Percentiles rank a stretch among this genome's conserved stretches.
Evolutionary conservation across 2,888 invertebrate genomes (phyloP).

Genomic region (Patella pellucida): DNA sequence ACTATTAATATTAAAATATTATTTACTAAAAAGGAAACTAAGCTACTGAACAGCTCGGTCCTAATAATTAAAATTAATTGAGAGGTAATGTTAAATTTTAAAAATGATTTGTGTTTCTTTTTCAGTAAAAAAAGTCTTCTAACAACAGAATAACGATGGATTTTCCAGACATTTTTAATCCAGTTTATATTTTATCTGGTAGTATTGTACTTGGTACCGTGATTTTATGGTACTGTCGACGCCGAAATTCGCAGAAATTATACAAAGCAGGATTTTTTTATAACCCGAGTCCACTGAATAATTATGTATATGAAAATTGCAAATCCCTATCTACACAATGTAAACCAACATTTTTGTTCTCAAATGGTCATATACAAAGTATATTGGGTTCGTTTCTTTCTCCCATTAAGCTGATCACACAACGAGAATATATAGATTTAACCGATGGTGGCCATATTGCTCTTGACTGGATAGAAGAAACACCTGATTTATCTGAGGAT

Average conservation of each 20-base stretch:
- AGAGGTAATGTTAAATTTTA: background rate
- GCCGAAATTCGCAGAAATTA: background rate
- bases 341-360: background rate
- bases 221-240: background rate
- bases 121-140: background rate
- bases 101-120: background rate
- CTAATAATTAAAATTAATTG: background rate
- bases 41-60: too few species aligned
- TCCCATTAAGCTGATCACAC: background rate
- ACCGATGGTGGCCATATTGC: slow-evolving; percentile 44
- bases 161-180: too few species aligned
- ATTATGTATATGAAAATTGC: background rate
- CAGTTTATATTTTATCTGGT: background rate
- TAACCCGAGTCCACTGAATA: background rate
- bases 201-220: background rate
- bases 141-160: too few species aligned
- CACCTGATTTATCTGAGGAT: background rate
- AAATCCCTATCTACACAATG: background rate
- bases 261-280: background rate
- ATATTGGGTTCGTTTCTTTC: background rate
- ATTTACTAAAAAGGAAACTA: too few species aligned
- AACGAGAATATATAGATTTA: slow-evolving; percentile 41
- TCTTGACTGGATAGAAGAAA: slow-evolving; percentile 44
- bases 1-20: too few species aligned
- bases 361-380: background rate